Evolutionary conservation across 2,113 vertebrate genomes (phyloP), one percentile per base, ranked within the genome.

Genomic region (Acrocephalus arundinaceus): DNA sequence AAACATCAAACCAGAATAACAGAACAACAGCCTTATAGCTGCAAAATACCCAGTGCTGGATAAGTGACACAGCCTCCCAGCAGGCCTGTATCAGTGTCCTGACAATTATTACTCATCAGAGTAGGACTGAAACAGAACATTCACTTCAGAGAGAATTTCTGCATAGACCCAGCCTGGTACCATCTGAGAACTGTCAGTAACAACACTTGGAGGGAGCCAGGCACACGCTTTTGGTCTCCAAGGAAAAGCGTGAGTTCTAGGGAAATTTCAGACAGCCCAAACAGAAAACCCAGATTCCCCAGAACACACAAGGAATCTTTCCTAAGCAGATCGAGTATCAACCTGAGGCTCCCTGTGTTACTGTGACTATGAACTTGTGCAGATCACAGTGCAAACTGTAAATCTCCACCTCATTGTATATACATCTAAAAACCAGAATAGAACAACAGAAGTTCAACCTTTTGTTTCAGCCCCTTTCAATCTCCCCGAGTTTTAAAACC

Each of bases 301-400:
- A 84, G n/a, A 70, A 55, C 19, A 77, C 28, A 39, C 0, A 7
- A 31, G 46, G 45, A 58, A 57, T 7, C 33, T 3, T 66, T 55
- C 21, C 15, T 20, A 25, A 62, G 43, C 0, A 0, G 28, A 45
- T 1, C 2, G 1, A 62, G 1, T 1, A 35, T 4, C 15, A 63
- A 33, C 3, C 39, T 7, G 22, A 37, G 25, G 24, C 11, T 68
- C 49, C 22, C 8, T 11, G 12, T 37, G 25, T 7, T 41, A 37
- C 18, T 4, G 7, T 3, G 4, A 1, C 13, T 15, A 15, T 19
- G 37, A 35, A 59, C 16, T 3, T 48, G n/a, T 30, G 23, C 35
- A 22, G 4, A 5, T 11, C 12, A 18, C 16, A 70, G n/a, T 3
- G 25, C 15, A 57, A 35, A 31, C 0, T 25, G 20, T 7, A 21